These are phyloP conservation scores for Myodes glareolus DNA, from an alignment of 2,113 vertebrate genomes.

Conservation along the genomic window DNA sequence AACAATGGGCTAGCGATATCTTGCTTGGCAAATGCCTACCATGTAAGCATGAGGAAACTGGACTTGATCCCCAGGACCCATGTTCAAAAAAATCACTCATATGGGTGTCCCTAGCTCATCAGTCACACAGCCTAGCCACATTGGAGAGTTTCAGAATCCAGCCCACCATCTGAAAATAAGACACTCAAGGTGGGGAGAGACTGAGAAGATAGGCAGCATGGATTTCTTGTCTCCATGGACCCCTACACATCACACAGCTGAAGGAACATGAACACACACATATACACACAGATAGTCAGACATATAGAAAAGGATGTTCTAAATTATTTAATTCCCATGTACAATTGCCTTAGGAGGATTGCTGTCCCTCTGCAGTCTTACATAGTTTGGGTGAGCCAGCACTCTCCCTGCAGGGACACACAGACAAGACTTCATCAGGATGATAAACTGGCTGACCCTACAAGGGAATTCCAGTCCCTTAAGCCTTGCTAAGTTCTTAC, in stretches of 20 bases:
- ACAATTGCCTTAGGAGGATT: not conserved
- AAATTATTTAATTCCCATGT: not conserved
- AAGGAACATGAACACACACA: not conserved
- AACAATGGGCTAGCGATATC: not conserved
- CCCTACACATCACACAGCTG: not conserved
- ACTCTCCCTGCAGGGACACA: not conserved
- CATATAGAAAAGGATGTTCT: not conserved
- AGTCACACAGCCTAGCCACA: not conserved
- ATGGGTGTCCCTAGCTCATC: not conserved
- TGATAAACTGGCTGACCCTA: not conserved
- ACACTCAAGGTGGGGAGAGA: not conserved
- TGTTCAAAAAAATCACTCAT: not conserved
- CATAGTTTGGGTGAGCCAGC: not conserved
- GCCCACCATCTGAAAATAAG: not conserved
- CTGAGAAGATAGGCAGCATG: not conserved
- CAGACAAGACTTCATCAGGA: not conserved
- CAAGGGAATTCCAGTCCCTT: not conserved
- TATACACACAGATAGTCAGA: not conserved
- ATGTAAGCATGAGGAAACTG: not conserved
- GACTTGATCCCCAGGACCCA: not conserved
- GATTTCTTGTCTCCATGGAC: no score
- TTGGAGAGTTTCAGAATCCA: not conserved
- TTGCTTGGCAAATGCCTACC: not conserved
- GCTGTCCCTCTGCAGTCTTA: not conserved
- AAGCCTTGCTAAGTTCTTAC: no score